phyloP scores from a whole-genome alignment of 1,140 invertebrate species.

The Platorchestia sp. region DNA sequence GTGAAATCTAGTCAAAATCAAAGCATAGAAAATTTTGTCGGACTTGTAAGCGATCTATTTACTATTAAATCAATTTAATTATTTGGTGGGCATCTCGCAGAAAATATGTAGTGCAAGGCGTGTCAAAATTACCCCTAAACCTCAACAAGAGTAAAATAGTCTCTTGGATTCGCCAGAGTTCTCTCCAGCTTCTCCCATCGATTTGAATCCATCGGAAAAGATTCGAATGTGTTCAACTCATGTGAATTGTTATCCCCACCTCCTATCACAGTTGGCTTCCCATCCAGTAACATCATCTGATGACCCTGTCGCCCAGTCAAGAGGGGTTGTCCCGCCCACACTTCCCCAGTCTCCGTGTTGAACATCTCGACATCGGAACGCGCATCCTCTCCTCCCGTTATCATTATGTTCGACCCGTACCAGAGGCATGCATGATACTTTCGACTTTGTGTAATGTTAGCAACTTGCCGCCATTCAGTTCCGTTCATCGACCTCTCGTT shows the following conservation, averaged over 20 bases:
- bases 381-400: background rate
- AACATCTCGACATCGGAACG: background rate
- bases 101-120: too few species aligned
- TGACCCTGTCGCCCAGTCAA: background rate
- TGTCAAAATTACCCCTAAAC: too few species aligned
- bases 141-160: too few species aligned
- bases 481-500: background rate
- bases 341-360: background rate
- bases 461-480: background rate
- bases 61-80: too few species aligned
- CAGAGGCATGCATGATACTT: background rate
- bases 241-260: background rate
- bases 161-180: too few species aligned
- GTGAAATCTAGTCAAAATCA: too few species aligned
- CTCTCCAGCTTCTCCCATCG: too few species aligned
- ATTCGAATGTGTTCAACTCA: too few species aligned
- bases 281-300: background rate
- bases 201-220: too few species aligned
- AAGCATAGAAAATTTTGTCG: too few species aligned
- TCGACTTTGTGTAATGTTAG: background rate
- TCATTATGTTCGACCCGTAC: background rate
- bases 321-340: background rate
- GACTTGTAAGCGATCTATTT: too few species aligned
- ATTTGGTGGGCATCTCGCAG: too few species aligned
- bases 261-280: background rate